Conservation (phyloP, 2,888 invertebrate genomes). For the Tenthredo amoena region DNA sequence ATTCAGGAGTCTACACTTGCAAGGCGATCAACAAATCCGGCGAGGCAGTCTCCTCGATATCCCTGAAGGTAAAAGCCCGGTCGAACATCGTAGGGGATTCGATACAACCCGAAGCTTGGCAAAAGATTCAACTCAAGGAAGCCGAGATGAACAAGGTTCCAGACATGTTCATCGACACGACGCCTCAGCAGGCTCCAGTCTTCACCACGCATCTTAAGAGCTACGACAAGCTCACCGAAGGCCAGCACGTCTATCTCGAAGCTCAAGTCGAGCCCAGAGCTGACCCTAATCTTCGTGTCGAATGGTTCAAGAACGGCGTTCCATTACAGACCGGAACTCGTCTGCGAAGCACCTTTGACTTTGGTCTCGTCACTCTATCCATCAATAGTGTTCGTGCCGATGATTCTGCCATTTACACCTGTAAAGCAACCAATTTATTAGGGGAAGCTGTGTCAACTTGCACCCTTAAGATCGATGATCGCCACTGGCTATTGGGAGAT, state of each 20-base stretch:
- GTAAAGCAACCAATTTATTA: slow-evolving; percentile 94
- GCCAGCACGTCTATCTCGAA: slow-evolving; percentile 92
- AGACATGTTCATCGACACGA: slow-evolving; percentile 91
- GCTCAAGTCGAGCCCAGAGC: slow-evolving; percentile 95
- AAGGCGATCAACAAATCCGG: slow-evolving; percentile 96
- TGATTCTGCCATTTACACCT: slow-evolving; percentile 97
- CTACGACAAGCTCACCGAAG: slow-evolving; percentile 90
- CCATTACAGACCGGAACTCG: slow-evolving; percentile 93
- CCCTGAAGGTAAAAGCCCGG: slow-evolving; percentile 92
- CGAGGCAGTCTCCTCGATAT: slow-evolving; percentile 95
- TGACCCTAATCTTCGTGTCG: slow-evolving; percentile 92
- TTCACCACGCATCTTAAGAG: slow-evolving; percentile 95
- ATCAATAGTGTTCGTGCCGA: slow-evolving; percentile 92
- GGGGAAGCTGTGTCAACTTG: slow-evolving; percentile 97
- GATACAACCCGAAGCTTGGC: slow-evolving; percentile 94
- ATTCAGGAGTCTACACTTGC: slow-evolving; percentile 96
- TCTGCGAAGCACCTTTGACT: slow-evolving; percentile 96
- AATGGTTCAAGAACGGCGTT: slow-evolving; percentile 96
- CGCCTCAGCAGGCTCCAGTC: slow-evolving; percentile 95
- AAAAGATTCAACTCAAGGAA: slow-evolving; percentile 94
- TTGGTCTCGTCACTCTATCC: slow-evolving; percentile 96
- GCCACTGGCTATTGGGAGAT: slow-evolving; percentile 92
- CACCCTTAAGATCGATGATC: slow-evolving; percentile 92
- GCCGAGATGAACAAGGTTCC: slow-evolving; percentile 95
- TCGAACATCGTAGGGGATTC: slow-evolving; percentile 91